Evolutionary conservation across 2,797 vertebrate genomes (phyloP), one percentile per base, ranked within the genome.

Genomic region (Girardinus metallicus): DNA sequence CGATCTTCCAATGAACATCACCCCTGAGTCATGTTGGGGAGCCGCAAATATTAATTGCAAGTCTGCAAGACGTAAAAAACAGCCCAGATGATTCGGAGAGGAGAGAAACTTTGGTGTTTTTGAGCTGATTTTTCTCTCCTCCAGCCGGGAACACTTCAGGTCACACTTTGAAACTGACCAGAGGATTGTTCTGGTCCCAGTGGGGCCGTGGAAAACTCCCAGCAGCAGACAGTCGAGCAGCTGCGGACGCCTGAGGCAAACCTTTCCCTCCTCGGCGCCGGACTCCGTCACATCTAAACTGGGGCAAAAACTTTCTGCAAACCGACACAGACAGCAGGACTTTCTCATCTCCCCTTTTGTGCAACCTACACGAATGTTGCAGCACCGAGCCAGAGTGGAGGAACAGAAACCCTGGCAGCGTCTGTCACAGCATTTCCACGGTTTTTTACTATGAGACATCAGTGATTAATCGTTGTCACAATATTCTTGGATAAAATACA

Each of bases 191-290:
- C 86, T 1, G 1, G 85, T 95, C 91, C 92, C 91, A 1, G 83
- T 74, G 91, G 68, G 92, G 82, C 2, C 29, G 73, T 53, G 79
- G 36, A 81, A 75, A 87, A 90, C 82, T 93, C 89, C 92, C 92
- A 88, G 88, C 86, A 90, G 92, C 93, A 93, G 92, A 89, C 93
- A 88, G 91, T 83, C 88, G 82, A 91, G 92, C 94, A 94, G 93
- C 92, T 94, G 92, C 81, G 53, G 80, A 16, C 64, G 94, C 94
- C 93, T 80, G 84, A 93, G 94, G 94, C 93, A 89, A 88, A 90
- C 87, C 93, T 92, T 91, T 92, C 13, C 88, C 93, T 89, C 82
- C 90, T 93, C 87, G 89, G 90, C 93, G 85, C 87, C 62, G 82
- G 91, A 94, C 92, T 88, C 87, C 86, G 77, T 83, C 84, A 71